phyloP scores from a whole-genome alignment of 2,888 invertebrate species.

The Acleris cristana region DNA sequence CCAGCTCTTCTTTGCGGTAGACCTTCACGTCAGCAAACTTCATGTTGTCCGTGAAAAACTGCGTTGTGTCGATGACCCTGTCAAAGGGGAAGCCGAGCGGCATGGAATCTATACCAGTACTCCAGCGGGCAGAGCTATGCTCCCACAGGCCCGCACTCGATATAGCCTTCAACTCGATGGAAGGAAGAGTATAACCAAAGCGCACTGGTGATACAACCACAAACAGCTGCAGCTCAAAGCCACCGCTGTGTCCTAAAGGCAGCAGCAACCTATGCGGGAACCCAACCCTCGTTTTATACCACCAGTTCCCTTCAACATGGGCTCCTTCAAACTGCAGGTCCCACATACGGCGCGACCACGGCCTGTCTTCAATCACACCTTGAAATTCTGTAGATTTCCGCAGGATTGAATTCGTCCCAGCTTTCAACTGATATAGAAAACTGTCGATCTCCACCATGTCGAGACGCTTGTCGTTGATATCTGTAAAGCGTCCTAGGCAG shows the following conservation, averaged over 20 bases:
- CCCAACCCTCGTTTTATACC: constrained; percentile 80
- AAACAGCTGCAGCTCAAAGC: constrained; percentile 86
- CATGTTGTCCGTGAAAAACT: constrained; percentile 87
- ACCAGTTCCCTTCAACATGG: constrained; percentile 75
- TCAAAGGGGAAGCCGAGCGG: constrained; percentile 91
- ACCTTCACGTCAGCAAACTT: constrained; percentile 86
- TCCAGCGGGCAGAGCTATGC: constrained; percentile 80
- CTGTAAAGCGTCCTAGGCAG: constrained; percentile 83
- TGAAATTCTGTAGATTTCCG: constrained; percentile 87
- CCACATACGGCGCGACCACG: constrained; percentile 65
- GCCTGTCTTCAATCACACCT: constrained; percentile 85
- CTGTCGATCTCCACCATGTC: constrained; percentile 78
- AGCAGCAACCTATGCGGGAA: constrained; percentile 88
- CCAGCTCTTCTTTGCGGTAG: constrained; percentile 82
- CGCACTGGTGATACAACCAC: constrained; percentile 84
- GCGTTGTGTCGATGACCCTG: constrained; percentile 83
- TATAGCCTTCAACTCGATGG: constrained; percentile 71
- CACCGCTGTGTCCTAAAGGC: constrained; percentile 87
- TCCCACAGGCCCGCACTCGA: constrained; percentile 52
- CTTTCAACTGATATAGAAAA: constrained; percentile 84
- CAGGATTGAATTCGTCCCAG: constrained; percentile 87
- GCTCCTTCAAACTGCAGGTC: constrained; percentile 53
- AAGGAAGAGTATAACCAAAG: constrained; percentile 72
- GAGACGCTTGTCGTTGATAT: constrained; percentile 71
- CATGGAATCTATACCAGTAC: constrained; percentile 84